A percentile compares a stretch with the other conserved stretches of the same genome.
Evolutionary conservation across 2,113 vertebrate genomes (phyloP).

Genomic region (Lutjanus erythropterus): DNA sequence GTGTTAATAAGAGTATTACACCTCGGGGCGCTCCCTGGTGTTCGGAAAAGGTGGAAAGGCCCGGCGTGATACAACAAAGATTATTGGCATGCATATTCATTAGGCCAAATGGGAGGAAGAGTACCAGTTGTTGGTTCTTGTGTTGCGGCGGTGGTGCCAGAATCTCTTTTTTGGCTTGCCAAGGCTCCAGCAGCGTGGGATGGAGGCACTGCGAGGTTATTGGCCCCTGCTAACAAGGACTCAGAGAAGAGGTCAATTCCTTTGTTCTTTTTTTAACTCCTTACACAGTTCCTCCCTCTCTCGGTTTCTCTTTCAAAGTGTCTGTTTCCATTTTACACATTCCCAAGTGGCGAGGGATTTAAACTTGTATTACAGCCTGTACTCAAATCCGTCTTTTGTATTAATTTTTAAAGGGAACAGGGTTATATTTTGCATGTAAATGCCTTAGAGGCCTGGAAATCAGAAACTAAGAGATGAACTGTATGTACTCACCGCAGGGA

Average conservation of each 20-base stretch:
- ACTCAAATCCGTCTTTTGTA: constrained; percentile 57
- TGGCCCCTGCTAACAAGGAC: constrained; percentile 57
- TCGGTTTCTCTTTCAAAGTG: constrained; percentile 17
- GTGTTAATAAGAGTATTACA: constrained; percentile 62
- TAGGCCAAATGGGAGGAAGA: constrained; percentile 18
- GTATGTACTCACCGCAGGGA: constrained; percentile 10
- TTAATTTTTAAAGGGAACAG: constrained; percentile 46
- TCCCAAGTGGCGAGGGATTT: constrained; percentile 68
- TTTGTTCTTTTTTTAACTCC: neutral
- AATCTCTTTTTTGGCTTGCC: constrained; percentile 43
- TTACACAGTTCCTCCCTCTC: constrained; percentile 27
- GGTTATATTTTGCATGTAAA: constrained; percentile 59
- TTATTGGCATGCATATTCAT: constrained; percentile 58
- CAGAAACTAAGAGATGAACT: constrained; percentile 12
- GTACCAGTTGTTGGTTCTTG: constrained; percentile 13
- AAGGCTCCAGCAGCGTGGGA: constrained; percentile 49
- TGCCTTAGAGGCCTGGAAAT: constrained; percentile 47
- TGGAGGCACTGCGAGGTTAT: constrained; percentile 53
- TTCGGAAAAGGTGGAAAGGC: constrained; percentile 55
- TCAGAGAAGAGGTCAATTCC: constrained; percentile 50
- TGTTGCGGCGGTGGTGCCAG: constrained; percentile 19
- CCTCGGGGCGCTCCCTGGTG: constrained; percentile 48
- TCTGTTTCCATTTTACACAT: constrained; percentile 51
- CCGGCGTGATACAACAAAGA: constrained; percentile 34
- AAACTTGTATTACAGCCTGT: constrained; percentile 58